These are phyloP conservation scores for Halichoerus grypus DNA, from an alignment of 2,113 vertebrate species.

Conservation along the genomic window DNA sequence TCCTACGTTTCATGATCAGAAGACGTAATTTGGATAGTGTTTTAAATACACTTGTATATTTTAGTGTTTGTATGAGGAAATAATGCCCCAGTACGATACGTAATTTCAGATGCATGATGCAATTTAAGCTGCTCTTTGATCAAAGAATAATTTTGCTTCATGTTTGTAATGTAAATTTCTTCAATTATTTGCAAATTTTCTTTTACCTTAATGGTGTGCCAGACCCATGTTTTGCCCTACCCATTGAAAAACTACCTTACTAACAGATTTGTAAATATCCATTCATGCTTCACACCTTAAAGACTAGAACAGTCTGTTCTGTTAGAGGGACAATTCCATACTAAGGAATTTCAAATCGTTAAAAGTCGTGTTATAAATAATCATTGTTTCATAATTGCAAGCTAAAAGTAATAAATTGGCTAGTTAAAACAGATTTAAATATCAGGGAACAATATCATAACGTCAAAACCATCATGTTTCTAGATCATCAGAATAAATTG, in stretches of 20 bases:
- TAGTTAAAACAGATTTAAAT: neutral
- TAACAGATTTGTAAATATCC: neutral
- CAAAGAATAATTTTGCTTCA: conserved; percentile 14
- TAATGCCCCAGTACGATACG: neutral
- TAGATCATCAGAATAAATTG: neutral
- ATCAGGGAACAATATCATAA: neutral
- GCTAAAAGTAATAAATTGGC: neutral
- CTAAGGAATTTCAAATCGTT: neutral
- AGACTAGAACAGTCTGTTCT: neutral
- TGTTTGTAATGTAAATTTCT: neutral
- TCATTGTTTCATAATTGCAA: neutral
- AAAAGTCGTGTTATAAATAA: neutral
- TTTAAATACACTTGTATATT: neutral
- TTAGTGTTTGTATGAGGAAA: neutral
- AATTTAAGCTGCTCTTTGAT: neutral
- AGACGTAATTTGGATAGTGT: neutral
- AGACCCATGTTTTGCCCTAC: neutral
- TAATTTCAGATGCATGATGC: neutral
- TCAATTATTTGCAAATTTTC: neutral
- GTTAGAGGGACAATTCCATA: neutral
- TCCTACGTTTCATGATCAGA: neutral
- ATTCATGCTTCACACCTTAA: neutral
- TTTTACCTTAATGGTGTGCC: neutral
- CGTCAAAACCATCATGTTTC: neutral
- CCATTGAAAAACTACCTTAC: neutral